phyloP scores from a whole-genome alignment of 2,888 invertebrate genomes.

The Parthenolecanium corni region DNA sequence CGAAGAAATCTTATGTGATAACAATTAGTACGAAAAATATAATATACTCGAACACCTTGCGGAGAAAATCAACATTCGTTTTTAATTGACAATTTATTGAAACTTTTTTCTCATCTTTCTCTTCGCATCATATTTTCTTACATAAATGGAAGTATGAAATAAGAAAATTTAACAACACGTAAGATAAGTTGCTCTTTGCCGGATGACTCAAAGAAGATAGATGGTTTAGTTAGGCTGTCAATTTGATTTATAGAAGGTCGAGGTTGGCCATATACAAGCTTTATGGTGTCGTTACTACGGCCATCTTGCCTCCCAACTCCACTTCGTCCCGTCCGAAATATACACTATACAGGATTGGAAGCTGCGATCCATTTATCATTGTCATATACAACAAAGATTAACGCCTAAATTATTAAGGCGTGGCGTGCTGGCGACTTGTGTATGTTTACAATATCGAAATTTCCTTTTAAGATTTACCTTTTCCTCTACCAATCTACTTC shows the following conservation, averaged over 20 bases:
- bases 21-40: too few species aligned
- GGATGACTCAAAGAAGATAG: slow-evolving; percentile 19
- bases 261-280: slow-evolving; percentile 6
- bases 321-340: slow-evolving; percentile 15
- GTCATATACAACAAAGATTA: slow-evolving; percentile 20
- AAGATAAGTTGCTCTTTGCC: background rate
- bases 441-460: background rate
- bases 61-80: too few species aligned
- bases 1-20: too few species aligned
- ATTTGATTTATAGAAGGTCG: slow-evolving; percentile 24
- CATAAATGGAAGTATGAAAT: too few species aligned
- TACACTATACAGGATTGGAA: slow-evolving; percentile 26
- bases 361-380: slow-evolving; percentile 23
- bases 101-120: too few species aligned
- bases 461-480: background rate
- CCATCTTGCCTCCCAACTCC: slow-evolving; percentile 19
- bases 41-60: too few species aligned
- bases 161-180: too few species aligned
- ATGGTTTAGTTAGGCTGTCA: slow-evolving; percentile 13
- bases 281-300: slow-evolving; percentile 5
- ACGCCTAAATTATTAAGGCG: slow-evolving; percentile 28
- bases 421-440: slow-evolving; percentile 6
- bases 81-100: too few species aligned
- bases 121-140: too few species aligned
- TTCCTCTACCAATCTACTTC: background rate